Evolutionary conservation across 2,113 vertebrate genomes (phyloP).

Genomic region (Platichthys flesus): DNA sequence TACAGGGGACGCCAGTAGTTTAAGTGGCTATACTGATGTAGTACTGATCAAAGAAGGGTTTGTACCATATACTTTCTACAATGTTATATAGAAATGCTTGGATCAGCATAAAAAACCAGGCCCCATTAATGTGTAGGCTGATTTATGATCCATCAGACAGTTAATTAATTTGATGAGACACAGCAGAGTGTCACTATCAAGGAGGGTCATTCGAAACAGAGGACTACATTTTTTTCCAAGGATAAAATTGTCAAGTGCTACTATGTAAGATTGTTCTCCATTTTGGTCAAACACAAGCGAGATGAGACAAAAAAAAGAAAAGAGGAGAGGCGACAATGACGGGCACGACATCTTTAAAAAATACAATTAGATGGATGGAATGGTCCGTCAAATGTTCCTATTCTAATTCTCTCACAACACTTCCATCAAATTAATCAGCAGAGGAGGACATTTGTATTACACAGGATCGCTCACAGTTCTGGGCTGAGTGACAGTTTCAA

Average conservation of each 20-base stretch:
- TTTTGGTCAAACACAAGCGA: conserved; percentile 45
- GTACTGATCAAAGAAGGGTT: conserved; percentile 48
- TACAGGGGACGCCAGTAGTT: conserved; percentile 22
- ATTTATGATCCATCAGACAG: conserved; percentile 79
- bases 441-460: conserved; percentile 48
- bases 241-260: conserved; percentile 60
- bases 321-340: background rate
- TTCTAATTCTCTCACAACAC: conserved; percentile 56
- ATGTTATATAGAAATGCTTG: conserved; percentile 58
- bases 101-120: conserved; percentile 73
- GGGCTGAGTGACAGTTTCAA: conserved; percentile 73
- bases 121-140: conserved; percentile 69
- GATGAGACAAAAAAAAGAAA: background rate
- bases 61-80: conserved; percentile 57
- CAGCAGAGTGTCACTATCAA: conserved; percentile 78
- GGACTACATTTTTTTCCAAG: conserved; percentile 60
- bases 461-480: conserved; percentile 55
- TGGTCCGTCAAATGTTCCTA: conserved; percentile 50
- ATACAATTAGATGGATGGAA: conserved; percentile 56
- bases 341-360: conserved; percentile 35
- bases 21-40: conserved; percentile 34
- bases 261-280: conserved; percentile 32
- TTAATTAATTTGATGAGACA: conserved; percentile 80
- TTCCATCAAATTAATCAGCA: conserved; percentile 67
- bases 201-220: conserved; percentile 72